phyloP scores from a whole-genome alignment of 2,888 invertebrate genomes.

The Parasteatoda lunata region DNA sequence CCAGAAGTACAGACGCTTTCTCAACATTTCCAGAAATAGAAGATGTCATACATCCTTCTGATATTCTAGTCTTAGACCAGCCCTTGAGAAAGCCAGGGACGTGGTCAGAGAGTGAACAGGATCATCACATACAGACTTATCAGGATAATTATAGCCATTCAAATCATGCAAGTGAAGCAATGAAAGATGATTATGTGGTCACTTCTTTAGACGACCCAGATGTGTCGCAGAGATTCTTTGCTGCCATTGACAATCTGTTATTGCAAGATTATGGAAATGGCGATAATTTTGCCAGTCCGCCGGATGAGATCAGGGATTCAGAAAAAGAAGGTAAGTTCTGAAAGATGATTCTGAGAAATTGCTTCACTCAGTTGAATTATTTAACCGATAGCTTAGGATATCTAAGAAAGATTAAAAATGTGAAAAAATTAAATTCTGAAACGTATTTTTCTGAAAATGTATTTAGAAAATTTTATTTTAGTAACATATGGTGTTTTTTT shows the following conservation, averaged over 20 bases:
- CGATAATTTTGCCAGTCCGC: conserved; percentile 20
- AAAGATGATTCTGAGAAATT: too few species aligned
- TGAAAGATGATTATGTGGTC: conserved; percentile 65
- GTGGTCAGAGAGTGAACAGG: conserved; percentile 17
- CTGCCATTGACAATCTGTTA: conserved; percentile 62
- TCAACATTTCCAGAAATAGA: conserved; percentile 66
- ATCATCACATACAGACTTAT: neutral
- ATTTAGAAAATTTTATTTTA: too few species aligned
- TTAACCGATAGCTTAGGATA: too few species aligned
- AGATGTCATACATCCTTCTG: conserved; percentile 68
- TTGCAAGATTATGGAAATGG: conserved; percentile 55
- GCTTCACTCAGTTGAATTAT: too few species aligned
- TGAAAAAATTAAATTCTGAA: too few species aligned
- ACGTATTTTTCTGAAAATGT: too few species aligned
- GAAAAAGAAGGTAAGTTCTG: conserved; percentile 24
- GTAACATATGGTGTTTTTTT: too few species aligned
- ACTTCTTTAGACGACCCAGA: conserved; percentile 65
- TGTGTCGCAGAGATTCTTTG: conserved; percentile 64
- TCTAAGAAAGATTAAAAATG: too few species aligned
- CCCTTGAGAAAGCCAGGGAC: conserved; percentile 51
- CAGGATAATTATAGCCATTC: conserved; percentile 22
- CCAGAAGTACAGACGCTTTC: conserved; percentile 23
- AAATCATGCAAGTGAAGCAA: conserved; percentile 28
- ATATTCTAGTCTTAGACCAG: conserved; percentile 69
- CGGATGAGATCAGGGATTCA: conserved; percentile 18